These are phyloP conservation scores for Pontoporia blainvillei DNA, from an alignment of 2,113 vertebrate genomes.

Conservation along the genomic window DNA sequence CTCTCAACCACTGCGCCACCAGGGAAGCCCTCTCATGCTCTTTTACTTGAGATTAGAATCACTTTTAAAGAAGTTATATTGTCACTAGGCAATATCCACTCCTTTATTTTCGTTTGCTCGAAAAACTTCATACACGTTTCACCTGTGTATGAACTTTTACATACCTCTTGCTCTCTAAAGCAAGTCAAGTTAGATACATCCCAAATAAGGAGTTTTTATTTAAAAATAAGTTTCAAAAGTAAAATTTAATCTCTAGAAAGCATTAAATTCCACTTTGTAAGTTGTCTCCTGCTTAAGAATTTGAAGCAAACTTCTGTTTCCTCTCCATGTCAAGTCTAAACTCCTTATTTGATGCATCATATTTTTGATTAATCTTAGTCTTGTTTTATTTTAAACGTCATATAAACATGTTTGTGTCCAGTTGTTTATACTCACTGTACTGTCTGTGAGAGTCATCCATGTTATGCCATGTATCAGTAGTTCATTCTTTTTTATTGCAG, in stretches of 20 bases:
- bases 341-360: not conserved
- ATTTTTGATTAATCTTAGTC: not conserved
- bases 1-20: no score
- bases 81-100: not conserved
- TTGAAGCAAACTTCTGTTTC: not conserved
- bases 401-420: not conserved
- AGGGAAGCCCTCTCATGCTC: not conserved
- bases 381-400: not conserved
- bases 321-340: not conserved
- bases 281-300: not conserved
- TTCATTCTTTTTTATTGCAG: not conserved
- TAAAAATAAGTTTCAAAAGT: not conserved
- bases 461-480: not conserved
- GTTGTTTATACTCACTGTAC: not conserved
- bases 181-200: not conserved
- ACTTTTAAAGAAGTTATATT: slow-evolving; percentile 3
- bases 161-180: not conserved
- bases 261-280: not conserved
- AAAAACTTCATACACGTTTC: not conserved
- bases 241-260: slow-evolving; percentile 22
- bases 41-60: slow-evolving; percentile 21
- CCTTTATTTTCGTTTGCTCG: slow-evolving; percentile 15
- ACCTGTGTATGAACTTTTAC: not conserved
- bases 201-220: not conserved
- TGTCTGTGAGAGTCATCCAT: not conserved